Conservation (phyloP, 2,888 invertebrate species). For the Anthrax anthrax region DNA sequence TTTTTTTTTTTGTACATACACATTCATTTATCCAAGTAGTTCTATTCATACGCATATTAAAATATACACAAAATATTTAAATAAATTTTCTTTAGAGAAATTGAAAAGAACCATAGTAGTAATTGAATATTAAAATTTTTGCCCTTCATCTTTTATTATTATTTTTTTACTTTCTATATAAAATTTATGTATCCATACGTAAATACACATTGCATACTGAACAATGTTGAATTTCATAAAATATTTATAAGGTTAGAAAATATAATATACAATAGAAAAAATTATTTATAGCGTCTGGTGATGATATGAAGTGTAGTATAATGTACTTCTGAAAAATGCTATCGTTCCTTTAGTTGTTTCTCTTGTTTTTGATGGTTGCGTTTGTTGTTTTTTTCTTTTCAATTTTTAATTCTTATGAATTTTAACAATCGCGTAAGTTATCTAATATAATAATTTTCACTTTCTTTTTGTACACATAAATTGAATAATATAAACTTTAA, state of each 20-base stretch:
- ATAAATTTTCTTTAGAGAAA: constrained; percentile 5
- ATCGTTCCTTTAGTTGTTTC: background rate
- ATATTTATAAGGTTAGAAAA: constrained; percentile 5
- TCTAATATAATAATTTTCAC: background rate
- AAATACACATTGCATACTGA: no score
- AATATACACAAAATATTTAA: constrained; percentile 1
- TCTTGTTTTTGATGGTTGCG: background rate
- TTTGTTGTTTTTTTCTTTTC: background rate
- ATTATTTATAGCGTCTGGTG: background rate
- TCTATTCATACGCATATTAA: no score
- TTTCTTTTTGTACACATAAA: no score
- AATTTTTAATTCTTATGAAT: background rate
- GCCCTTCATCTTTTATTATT: background rate
- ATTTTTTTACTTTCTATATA: no score
- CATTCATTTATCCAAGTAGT: no score
- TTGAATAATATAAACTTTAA: background rate
- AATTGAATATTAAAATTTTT: constrained; percentile 9
- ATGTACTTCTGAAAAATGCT: no score
- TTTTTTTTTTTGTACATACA: no score
- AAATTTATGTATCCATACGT: no score
- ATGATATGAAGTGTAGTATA: background rate
- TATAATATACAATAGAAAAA: background rate
- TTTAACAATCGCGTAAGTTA: no score
- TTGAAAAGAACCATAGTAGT: constrained; percentile 4
- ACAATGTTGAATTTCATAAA: constrained; percentile 7